A percentile compares a stretch with the other conserved stretches of the same genome.
Conservation (phyloP, 2,113 vertebrate species). For the Pelusios castaneus region DNA sequence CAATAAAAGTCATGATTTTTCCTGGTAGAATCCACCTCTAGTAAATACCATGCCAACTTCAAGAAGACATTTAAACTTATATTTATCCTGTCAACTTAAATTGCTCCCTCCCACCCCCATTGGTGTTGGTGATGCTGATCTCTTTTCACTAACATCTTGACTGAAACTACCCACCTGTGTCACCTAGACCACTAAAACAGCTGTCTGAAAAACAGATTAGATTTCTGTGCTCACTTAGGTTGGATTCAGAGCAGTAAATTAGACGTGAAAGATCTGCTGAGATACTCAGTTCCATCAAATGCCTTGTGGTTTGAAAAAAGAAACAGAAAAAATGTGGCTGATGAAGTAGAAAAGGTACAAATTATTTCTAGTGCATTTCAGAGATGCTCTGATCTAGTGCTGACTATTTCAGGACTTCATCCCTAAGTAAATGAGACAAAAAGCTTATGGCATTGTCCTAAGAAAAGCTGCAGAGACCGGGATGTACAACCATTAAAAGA, state of each 20-base stretch:
- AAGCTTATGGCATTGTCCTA: background rate
- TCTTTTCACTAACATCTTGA: background rate
- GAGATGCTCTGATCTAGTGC: background rate
- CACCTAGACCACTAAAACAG: background rate
- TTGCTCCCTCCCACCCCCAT: background rate
- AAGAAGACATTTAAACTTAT: background rate
- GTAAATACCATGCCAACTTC: rapidly evolving
- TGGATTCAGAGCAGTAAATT: background rate
- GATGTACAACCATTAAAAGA: background rate
- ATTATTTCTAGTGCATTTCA: background rate
- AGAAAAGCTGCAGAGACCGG: background rate
- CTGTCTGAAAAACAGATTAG: background rate
- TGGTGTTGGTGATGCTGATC: background rate
- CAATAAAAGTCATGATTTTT: background rate
- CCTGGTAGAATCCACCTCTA: background rate
- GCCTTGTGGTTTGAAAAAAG: background rate
- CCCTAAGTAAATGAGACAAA: background rate
- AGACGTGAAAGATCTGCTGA: background rate
- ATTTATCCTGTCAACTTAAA: background rate
- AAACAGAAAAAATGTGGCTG: background rate
- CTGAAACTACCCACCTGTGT: background rate
- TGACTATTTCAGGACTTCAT: background rate
- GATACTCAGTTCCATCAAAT: background rate
- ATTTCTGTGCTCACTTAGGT: background rate
- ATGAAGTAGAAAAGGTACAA: background rate